These are phyloP conservation scores for Corynorhinus townsendii DNA, from an alignment of 2,113 vertebrate genomes.

Conservation along the genomic window DNA sequence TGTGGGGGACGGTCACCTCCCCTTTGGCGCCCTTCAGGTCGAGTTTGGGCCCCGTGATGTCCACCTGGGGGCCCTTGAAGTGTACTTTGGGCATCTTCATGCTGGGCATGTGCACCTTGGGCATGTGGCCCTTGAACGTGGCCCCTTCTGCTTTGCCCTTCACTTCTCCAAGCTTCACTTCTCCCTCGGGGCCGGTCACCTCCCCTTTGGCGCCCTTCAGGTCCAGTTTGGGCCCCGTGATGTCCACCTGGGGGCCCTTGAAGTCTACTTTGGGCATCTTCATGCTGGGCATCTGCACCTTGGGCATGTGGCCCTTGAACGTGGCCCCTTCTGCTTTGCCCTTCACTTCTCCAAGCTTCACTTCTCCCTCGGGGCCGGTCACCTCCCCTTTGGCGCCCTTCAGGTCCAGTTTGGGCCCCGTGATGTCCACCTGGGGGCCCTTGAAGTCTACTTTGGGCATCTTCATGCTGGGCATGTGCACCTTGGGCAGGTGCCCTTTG, in stretches of 20 bases:
- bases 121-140: neutral
- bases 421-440: neutral
- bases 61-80: neutral
- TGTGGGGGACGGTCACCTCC: too few relatives aligned
- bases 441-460: neutral
- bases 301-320: neutral
- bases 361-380: neutral
- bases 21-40: too few relatives aligned
- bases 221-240: neutral
- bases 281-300: neutral
- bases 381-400: accelerated
- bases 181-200: neutral
- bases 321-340: neutral
- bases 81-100: neutral
- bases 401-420: accelerated
- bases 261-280: neutral
- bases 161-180: neutral
- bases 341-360: neutral
- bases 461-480: neutral
- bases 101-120: neutral
- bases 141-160: neutral
- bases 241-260: neutral
- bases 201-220: accelerated
- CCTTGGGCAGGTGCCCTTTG: neutral
- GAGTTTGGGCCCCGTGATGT: too few relatives aligned